Base-by-base conservation (phyloP, 2,888 invertebrate genomes). In the Ophioninae sp. region DNA sequence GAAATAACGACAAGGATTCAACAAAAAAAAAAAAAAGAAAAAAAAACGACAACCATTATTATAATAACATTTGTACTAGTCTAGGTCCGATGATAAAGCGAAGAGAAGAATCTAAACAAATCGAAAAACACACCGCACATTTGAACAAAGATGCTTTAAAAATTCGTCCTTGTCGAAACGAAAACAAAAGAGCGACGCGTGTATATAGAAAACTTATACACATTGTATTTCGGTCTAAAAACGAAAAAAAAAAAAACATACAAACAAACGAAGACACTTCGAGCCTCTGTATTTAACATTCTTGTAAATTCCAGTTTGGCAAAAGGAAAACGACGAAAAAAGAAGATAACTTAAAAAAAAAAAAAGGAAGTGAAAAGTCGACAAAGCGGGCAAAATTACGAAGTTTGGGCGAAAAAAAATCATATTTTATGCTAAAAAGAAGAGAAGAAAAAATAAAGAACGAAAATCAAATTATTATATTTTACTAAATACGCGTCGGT, bases 391-490 rank as follows among this genome's bases (percentile, higher is more conserved):
- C 50, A 62, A 79, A 64, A 72, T 57, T 68, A 69, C 62, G 44
- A 67, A 74, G 77, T 70, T 44, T 41, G 72, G 80, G 57, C 78
- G 76, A 69, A 76, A 79, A 30, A 74, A 81, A 68, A 59, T 85
- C 78, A 83, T 86, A 87, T 87, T 85, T 86, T 87, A 86, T 82
- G 74, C 83, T 87, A 86, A 75, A 76, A 67, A 78, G 85, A 61
- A 61, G 64, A 44, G 65, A 57, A 82, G 85, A 23, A 74, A 64
- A 62, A 23, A 74, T 56, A 62, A 62, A 1, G 37, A 30, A 62
- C 6, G 37, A 77, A 74, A 87, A 86, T 88, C 85, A 83, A 90
- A 89, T 89, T 88, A 88, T 89, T 89, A 87, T 90, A 90, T 90
- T 89, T 89, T 89, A 89, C 75, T 89, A 89, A 87, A 75, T 64